These are phyloP conservation scores for Eolophus roseicapilla DNA, from an alignment of 2,113 vertebrate genomes.

Conservation along the genomic window DNA sequence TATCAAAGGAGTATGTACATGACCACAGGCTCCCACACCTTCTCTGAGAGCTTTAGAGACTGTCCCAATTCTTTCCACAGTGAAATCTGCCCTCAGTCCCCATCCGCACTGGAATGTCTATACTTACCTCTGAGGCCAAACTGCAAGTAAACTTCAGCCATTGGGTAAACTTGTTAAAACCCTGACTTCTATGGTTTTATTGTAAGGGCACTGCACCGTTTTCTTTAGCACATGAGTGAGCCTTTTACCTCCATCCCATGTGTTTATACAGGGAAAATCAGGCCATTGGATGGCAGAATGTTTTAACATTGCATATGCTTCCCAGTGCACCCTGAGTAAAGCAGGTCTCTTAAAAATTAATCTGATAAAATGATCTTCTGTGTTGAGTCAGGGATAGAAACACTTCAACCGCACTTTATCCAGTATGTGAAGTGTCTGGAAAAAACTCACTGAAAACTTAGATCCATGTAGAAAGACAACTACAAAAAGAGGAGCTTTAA, in stretches of 20 bases:
- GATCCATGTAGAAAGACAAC: background rate
- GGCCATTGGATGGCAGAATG: background rate
- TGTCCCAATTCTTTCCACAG: background rate
- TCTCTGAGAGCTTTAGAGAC: background rate
- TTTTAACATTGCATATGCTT: background rate
- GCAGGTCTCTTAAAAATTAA: background rate
- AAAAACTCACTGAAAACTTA: background rate
- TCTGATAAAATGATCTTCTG: background rate
- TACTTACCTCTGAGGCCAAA: background rate
- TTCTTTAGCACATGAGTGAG: slow-evolving; percentile 48
- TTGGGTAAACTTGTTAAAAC: slow-evolving; percentile 22
- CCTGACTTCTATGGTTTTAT: background rate
- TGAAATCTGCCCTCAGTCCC: background rate
- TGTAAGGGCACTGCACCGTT: background rate
- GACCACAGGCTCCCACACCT: background rate
- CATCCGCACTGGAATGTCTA: background rate
- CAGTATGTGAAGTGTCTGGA: background rate
- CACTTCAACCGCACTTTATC: background rate
- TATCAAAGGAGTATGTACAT: background rate
- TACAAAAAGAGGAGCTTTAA: slow-evolving; percentile 23
- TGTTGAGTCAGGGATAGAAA: background rate
- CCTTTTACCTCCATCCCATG: slow-evolving; percentile 4
- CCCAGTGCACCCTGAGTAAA: background rate
- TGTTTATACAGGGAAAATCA: slow-evolving; percentile 8
- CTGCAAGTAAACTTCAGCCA: background rate